Conservation (phyloP, 2,797 vertebrate species). For the Cossypha niveicapilla region DNA sequence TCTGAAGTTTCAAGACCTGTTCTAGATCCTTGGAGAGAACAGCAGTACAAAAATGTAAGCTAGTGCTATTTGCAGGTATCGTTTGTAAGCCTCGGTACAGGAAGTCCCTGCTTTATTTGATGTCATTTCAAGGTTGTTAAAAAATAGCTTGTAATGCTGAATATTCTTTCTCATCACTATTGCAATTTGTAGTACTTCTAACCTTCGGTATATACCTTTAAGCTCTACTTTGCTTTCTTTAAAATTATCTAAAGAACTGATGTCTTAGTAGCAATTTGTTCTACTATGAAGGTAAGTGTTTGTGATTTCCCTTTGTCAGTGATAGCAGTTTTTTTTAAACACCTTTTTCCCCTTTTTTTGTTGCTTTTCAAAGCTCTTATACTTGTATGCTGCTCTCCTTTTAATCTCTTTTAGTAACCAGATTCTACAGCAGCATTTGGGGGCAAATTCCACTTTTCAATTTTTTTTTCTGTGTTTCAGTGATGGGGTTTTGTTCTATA, state of each 20-base stretch:
- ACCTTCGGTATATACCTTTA: background rate
- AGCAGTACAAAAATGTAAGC: background rate
- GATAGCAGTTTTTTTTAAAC: background rate
- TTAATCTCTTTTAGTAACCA: background rate
- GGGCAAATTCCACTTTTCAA: background rate
- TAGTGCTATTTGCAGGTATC: background rate
- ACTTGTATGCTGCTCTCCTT: background rate
- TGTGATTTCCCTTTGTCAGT: slow-evolving; percentile 7
- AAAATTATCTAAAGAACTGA: background rate
- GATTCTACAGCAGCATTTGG: background rate
- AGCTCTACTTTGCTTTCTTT: background rate
- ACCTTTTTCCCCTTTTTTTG: fast-evolving
- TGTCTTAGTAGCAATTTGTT: background rate
- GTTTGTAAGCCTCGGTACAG: background rate
- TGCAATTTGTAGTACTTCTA: slow-evolving; percentile 18
- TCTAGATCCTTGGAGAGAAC: slow-evolving; percentile 26
- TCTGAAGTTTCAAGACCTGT: background rate
- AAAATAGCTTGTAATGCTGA: slow-evolving; percentile 17
- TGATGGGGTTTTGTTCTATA: background rate
- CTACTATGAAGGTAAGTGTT: background rate
- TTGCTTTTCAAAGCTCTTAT: background rate
- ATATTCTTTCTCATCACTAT: background rate
- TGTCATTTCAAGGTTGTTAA: slow-evolving; percentile 32
- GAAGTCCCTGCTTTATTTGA: background rate
- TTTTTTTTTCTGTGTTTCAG: background rate